Percentiles rank a stretch among this genome's conserved stretches.
These are phyloP conservation scores for Zapornia atra DNA, from an alignment of 2,113 vertebrate genomes.

Conservation along the genomic window DNA sequence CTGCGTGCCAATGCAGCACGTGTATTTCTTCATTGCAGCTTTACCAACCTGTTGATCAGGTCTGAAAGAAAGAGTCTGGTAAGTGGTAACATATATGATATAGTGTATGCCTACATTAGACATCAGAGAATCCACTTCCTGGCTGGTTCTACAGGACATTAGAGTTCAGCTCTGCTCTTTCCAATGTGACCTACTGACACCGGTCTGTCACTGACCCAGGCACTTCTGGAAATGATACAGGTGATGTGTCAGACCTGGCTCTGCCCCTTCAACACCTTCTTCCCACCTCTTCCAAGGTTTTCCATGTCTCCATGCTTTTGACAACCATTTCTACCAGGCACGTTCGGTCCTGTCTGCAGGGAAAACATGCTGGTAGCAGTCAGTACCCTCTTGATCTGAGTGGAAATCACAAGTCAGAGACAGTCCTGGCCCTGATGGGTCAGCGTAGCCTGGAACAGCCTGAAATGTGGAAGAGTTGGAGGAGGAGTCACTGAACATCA, in stretches of 20 bases:
- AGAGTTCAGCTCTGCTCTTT: not conserved
- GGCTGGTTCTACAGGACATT: not conserved
- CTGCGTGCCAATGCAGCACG: accelerated
- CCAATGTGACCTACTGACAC: not conserved
- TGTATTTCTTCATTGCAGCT: not conserved
- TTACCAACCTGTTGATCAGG: not conserved
- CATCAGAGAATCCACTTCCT: not conserved
- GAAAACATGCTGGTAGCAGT: too few species aligned
- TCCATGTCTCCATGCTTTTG: not conserved
- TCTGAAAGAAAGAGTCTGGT: not conserved
- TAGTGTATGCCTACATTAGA: not conserved
- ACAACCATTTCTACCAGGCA: too few species aligned
- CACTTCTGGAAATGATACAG: not conserved
- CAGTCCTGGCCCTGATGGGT: not conserved
- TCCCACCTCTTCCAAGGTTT: not conserved
- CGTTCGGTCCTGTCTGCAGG: not conserved
- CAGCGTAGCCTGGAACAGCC: not conserved
- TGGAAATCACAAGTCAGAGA: not conserved
- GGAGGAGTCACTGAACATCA: not conserved
- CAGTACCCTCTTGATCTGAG: not conserved
- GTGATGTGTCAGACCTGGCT: not conserved
- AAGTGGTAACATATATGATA: not conserved
- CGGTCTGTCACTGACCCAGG: not conserved
- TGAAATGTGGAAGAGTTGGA: not conserved
- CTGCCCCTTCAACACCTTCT: not conserved